Percentiles rank a stretch among this genome's conserved stretches.
phyloP scores from a whole-genome alignment of 2,113 vertebrate species.

The Dicerorhinus sumatrensis region DNA sequence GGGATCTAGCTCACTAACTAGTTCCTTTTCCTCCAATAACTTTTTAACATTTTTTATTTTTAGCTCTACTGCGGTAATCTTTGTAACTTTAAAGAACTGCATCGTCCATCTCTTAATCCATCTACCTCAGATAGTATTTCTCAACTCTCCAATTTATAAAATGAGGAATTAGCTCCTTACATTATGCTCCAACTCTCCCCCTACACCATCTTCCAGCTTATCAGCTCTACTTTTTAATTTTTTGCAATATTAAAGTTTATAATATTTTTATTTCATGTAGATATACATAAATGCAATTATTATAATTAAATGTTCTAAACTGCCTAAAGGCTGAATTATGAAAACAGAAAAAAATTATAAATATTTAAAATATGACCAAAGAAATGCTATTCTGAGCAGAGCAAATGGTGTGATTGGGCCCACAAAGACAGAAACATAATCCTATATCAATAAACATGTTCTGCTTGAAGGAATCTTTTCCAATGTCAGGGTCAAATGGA shows the following conservation, averaged over 20 bases:
- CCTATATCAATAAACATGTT: neutral
- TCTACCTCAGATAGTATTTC: neutral
- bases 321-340: neutral
- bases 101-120: neutral
- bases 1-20: neutral
- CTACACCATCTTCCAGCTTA: neutral
- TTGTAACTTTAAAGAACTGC: neutral
- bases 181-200: neutral
- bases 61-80: neutral
- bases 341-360: conserved; percentile 13
- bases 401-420: neutral
- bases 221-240: conserved; percentile 3
- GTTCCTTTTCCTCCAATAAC: neutral
- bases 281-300: neutral
- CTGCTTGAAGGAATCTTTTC: neutral
- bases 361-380: neutral
- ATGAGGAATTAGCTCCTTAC: neutral
- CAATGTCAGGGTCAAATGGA: neutral
- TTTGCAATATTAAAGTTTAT: neutral
- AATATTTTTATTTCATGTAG: conserved; percentile 43
- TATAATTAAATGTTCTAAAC: neutral
- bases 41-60: neutral
- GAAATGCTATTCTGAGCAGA: conserved; percentile 5
- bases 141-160: neutral
- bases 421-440: neutral